A percentile compares a stretch with the other conserved stretches of the same genome.
These are phyloP conservation scores for honey bee (Apis mellifera) DNA, from an alignment of 1,140 invertebrate species.

Conservation along the genomic window Amel_HAv3.1 CM009931.2:1982001-1982500, in stretches of 20 bases:
- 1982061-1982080: background rate
- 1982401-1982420: too few relatives aligned
- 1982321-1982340: too few relatives aligned
- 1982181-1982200: background rate
- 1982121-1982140: slow-evolving; percentile 21
- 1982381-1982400: too few relatives aligned
- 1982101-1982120: slow-evolving; percentile 2
- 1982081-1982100: slow-evolving; percentile 1
- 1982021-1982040: background rate
- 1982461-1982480: background rate
- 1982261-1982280: background rate
- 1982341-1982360: too few relatives aligned
- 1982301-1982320: too few relatives aligned
- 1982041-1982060: slow-evolving; percentile 42
- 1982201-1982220: too few relatives aligned
- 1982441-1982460: background rate
- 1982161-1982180: background rate
- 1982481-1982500: background rate
- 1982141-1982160: background rate
- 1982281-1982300: too few relatives aligned
- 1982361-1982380: too few relatives aligned
- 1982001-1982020: slow-evolving; percentile 40
- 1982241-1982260: background rate
- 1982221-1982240: background rate
- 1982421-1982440: background rate